phyloP scores from a whole-genome alignment of 1,140 invertebrate species.

The Platorchestia sp. region DNA sequence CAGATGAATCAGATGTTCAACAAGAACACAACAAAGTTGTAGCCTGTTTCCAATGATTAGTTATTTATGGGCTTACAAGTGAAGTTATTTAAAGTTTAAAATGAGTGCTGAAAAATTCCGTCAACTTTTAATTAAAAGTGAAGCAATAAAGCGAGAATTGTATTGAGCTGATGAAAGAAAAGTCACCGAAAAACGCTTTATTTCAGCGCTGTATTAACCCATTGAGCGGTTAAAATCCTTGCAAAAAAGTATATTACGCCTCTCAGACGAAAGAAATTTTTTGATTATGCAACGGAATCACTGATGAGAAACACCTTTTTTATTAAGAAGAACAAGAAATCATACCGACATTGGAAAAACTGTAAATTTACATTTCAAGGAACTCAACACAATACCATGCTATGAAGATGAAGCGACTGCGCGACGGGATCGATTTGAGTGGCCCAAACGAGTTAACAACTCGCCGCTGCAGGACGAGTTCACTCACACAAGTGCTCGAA shows the following conservation, averaged over 20 bases:
- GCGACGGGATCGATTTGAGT: neutral
- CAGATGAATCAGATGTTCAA: neutral
- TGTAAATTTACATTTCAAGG: neutral
- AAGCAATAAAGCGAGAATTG: neutral
- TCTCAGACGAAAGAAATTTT: too few species aligned
- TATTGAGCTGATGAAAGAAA: neutral
- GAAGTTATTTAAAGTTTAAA: neutral
- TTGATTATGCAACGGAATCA: too few species aligned
- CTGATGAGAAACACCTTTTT: neutral
- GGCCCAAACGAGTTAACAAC: too few species aligned
- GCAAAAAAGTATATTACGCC: too few species aligned
- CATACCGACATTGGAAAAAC: neutral
- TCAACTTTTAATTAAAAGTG: neutral
- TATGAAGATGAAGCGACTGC: neutral
- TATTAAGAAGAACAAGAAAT: neutral
- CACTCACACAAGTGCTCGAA: neutral
- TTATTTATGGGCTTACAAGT: neutral
- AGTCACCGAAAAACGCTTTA: neutral
- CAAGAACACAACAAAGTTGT: neutral
- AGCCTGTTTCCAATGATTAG: neutral
- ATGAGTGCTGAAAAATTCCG: neutral
- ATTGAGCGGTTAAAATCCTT: neutral
- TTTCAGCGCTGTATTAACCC: neutral
- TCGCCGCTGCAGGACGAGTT: neutral
- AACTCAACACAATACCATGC: neutral